Base-by-base conservation (phyloP, 1,140 invertebrate species). In the Muscidifurax raptorellus region DNA sequence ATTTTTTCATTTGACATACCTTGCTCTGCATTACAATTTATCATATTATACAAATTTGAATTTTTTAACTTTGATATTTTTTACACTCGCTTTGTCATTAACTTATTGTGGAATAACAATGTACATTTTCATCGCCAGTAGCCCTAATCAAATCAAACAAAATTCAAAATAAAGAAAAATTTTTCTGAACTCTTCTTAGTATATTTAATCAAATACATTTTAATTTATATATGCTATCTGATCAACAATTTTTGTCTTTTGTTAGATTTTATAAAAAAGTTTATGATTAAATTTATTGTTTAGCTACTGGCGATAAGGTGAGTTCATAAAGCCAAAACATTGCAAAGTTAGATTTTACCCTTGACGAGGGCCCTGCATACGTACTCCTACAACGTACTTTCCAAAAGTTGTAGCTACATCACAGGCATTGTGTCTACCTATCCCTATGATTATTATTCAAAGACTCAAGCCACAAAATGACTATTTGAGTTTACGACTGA, bases 391-490 rank as follows among this genome's bases (percentile, higher is more conserved):
- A 86, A 86, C 82, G 88, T 88, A 85, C 86, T 82, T 69, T 87
- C 83, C 86, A 82, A 87, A 88, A 91, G 81, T 88, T 85, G 89
- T 91, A 91, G 90, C 90, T 91, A 91, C 90, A 92, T 92, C 91
- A 92, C 91, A 92, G 90, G 89, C 90, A 88, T 87, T 89, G 89
- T 88, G 88, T 91, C 88, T 89, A 91, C 86, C 90, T 91, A 91
- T 87, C 85, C 32, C 82, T 82, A 83, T 88, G 85, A 86, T 86
- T 88, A 89, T 87, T 90, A 86, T 88, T 88, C 87, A 88, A 90
- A 90, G 87, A 88, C 88, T 88, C 83, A 79, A 86, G 83, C 87
- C 82, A 86, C 86, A 75, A 77, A 78, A 40, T 84, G 81, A 86
- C 85, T 83, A 87, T 67, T 89, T 28, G 52, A 88, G 84, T 84